Conservation (phyloP, 1,140 invertebrate species). For the Lucilia cuprina region DNA sequence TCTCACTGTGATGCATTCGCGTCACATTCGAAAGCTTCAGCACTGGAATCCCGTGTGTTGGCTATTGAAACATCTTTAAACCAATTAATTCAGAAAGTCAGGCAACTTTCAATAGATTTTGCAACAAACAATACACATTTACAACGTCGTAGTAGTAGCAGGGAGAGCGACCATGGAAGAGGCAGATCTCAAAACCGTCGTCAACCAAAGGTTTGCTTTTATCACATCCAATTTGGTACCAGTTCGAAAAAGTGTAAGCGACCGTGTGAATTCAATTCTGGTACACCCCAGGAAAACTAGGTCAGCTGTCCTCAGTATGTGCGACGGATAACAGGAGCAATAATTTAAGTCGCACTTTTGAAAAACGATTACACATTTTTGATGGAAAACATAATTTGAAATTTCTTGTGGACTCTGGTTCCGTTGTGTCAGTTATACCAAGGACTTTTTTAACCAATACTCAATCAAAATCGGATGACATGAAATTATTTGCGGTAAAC, state of each 20-base stretch:
- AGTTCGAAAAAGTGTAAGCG: neutral
- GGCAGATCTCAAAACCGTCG: neutral
- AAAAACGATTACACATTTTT: constrained; percentile 10
- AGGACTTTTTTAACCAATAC: neutral
- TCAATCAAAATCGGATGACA: neutral
- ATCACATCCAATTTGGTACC: neutral
- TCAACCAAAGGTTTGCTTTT: neutral
- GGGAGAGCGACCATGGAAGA: neutral
- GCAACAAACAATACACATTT: neutral
- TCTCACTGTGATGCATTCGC: neutral
- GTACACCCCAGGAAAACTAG: constrained; percentile 1
- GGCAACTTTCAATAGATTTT: neutral
- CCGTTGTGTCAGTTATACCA: neutral
- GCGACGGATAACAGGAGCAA: neutral
- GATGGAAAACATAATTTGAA: constrained; percentile 11
- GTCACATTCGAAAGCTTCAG: constrained; percentile 32
- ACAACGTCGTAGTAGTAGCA: neutral
- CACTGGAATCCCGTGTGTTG: constrained; percentile 63
- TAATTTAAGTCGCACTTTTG: neutral
- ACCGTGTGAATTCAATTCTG: neutral
- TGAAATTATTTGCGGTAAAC: constrained; percentile 19
- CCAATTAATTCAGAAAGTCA: constrained; percentile 52
- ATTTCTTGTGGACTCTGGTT: constrained; percentile 34
- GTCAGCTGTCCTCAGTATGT: neutral
- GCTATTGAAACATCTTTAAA: constrained; percentile 61